Percentiles rank a stretch among this genome's conserved stretches.
Conservation (phyloP, 2,113 vertebrate species). For the Scolopax mira region DNA sequence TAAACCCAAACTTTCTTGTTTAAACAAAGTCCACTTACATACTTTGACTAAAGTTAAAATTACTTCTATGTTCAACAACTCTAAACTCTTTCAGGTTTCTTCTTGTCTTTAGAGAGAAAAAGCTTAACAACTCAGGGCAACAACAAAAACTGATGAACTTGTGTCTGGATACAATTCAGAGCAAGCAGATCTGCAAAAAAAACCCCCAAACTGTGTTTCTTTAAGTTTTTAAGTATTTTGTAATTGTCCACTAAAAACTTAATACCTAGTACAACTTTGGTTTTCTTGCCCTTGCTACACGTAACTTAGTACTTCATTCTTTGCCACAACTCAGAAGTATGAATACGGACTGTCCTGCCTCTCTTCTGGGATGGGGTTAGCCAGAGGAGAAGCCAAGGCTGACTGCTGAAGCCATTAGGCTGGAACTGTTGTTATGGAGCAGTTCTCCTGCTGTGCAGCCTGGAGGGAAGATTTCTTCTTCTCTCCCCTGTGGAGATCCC, state of each 20-base stretch:
- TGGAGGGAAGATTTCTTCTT: constrained; percentile 38
- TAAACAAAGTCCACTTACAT: background rate
- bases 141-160: background rate
- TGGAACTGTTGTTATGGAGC: constrained; percentile 10
- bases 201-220: background rate
- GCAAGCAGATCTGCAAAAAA: background rate
- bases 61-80: background rate
- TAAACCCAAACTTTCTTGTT: background rate
- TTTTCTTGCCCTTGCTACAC: background rate
- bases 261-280: background rate
- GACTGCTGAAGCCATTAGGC: constrained; percentile 49
- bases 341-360: background rate
- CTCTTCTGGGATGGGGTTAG: background rate
- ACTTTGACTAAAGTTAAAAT: background rate
- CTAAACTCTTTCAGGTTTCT: background rate
- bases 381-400: background rate
- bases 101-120: too few species aligned
- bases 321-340: background rate
- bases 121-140: background rate
- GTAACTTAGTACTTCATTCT: background rate
- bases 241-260: background rate
- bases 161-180: background rate
- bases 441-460: constrained; percentile 49
- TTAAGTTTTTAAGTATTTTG: background rate
- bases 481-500: constrained; percentile 26